Percentiles rank a stretch among this genome's conserved stretches.
Conservation (phyloP, 2,113 vertebrate genomes). For the Meleagris gallopavo region DNA sequence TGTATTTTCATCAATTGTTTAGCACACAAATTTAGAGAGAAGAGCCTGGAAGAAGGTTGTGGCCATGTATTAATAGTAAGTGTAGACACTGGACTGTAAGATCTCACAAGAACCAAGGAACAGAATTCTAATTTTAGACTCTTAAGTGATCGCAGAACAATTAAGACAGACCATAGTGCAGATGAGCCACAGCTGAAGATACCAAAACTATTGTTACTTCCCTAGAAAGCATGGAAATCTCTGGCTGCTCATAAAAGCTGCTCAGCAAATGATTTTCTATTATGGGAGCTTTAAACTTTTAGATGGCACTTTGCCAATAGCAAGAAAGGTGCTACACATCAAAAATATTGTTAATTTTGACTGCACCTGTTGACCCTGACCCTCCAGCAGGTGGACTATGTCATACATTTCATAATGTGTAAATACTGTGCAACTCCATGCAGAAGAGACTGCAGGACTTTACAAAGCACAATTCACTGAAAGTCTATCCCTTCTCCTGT, state of each 20-base stretch:
- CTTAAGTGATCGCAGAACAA: not conserved
- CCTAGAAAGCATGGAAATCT: not conserved
- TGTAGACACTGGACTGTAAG: not conserved
- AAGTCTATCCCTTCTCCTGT: not conserved
- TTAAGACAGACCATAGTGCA: not conserved
- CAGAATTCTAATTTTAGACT: not conserved
- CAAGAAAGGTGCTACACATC: not conserved
- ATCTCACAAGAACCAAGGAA: not conserved
- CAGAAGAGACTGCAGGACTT: not conserved
- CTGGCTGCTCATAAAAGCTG: not conserved
- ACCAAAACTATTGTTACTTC: not conserved
- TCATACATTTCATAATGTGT: rapidly evolving
- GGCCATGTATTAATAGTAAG: not conserved
- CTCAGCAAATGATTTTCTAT: not conserved
- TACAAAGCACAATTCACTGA: not conserved
- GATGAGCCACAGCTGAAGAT: not conserved
- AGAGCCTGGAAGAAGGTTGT: not conserved
- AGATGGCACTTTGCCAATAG: not conserved
- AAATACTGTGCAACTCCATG: not conserved
- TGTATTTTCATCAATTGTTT: not conserved
- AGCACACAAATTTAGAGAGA: not conserved
- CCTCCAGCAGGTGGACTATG: not conserved
- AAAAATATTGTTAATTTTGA: conserved; percentile 5
- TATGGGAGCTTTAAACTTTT: not conserved
- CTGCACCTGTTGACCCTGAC: conserved; percentile 12